These are phyloP conservation scores for Petrolisthes cinctipes DNA, from an alignment of 2,888 invertebrate genomes.

Conservation along the genomic window DNA sequence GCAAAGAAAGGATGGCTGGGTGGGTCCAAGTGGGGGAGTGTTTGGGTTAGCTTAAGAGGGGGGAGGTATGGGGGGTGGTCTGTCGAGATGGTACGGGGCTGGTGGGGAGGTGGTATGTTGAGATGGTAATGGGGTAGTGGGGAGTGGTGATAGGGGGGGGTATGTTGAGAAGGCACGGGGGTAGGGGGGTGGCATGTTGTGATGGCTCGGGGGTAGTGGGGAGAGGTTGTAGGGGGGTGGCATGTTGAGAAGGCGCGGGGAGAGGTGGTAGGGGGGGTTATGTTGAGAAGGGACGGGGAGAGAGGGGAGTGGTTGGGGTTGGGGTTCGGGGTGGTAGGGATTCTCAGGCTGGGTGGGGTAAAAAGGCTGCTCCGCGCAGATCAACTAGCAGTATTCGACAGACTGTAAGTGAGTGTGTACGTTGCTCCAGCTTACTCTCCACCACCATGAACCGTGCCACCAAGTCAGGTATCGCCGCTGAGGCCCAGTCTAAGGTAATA, in stretches of 20 bases:
- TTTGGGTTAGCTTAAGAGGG: no score
- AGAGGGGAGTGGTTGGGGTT: neutral
- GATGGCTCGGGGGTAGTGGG: neutral
- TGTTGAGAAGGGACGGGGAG: neutral
- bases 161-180: no score
- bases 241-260: neutral
- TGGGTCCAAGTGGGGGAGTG: no score
- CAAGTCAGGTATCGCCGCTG: constrained; percentile 95
- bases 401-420: constrained; percentile 12
- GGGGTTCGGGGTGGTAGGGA: neutral
- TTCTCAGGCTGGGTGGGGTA: neutral
- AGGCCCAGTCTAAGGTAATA: constrained; percentile 93
- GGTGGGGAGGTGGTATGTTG: no score
- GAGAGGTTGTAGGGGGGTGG: neutral
- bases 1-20: no score
- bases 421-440: constrained; percentile 20
- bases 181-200: no score
- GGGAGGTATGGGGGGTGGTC: no score
- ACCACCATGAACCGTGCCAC: constrained; percentile 78
- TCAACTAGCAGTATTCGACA: neutral
- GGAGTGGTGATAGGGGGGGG: no score
- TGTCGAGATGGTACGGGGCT: no score
- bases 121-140: no score
- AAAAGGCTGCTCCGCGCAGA: constrained; percentile 8
- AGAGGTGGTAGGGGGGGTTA: neutral